These are phyloP conservation scores for Phycodurus eques DNA, from an alignment of 2,113 vertebrate species.

Conservation along the genomic window DNA sequence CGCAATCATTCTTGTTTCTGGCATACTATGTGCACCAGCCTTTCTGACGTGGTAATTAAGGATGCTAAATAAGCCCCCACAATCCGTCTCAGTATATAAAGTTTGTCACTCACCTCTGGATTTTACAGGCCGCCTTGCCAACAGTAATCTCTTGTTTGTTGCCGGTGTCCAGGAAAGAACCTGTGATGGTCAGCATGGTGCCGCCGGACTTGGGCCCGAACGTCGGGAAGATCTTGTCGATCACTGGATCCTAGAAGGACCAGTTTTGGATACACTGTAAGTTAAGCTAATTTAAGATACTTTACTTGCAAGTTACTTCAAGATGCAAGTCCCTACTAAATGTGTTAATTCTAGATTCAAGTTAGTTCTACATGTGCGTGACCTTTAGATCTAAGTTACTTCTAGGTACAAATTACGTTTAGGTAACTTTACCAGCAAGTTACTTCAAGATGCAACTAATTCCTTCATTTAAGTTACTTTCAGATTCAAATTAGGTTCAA, in stretches of 20 bases:
- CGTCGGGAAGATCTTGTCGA: conserved; percentile 84
- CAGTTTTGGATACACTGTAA: background rate
- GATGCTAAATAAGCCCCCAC: too few relatives aligned
- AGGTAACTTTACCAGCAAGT: background rate
- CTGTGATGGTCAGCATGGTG: conserved; percentile 86
- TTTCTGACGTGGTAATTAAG: background rate
- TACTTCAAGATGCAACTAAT: background rate
- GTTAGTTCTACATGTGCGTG: too few relatives aligned
- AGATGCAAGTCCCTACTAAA: too few relatives aligned
- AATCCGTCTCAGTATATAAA: too few relatives aligned
- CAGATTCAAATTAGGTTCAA: background rate
- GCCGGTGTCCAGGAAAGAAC: conserved; percentile 84
- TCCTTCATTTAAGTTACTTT: background rate
- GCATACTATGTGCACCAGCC: background rate
- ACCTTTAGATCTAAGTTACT: background rate
- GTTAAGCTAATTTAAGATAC: too few relatives aligned
- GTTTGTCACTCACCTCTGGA: conserved; percentile 80
- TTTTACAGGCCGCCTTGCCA: conserved; percentile 79
- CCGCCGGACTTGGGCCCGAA: conserved; percentile 90
- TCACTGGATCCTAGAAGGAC: conserved; percentile 78
- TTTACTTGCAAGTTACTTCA: too few relatives aligned
- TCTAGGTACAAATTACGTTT: background rate
- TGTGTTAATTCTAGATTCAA: too few relatives aligned
- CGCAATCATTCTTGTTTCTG: background rate
- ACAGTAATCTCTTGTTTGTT: conserved; percentile 82